Conservation (phyloP, 2,888 invertebrate genomes). For the Melinaea menophilus region DNA sequence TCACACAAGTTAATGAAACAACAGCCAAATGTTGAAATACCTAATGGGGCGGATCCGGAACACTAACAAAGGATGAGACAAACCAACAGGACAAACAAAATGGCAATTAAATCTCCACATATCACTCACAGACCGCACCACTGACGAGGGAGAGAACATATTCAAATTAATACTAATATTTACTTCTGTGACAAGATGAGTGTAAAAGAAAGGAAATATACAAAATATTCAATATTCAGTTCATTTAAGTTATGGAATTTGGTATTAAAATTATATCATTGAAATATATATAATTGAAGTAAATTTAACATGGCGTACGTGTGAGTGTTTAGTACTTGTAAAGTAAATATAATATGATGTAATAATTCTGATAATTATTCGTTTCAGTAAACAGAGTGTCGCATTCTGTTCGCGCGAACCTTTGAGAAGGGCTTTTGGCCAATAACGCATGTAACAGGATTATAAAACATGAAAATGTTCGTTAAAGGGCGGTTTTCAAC, state of each 20-base stretch:
- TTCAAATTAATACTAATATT: background rate
- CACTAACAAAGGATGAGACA: slow-evolving; percentile 34
- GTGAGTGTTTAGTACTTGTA: too few species aligned
- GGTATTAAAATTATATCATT: too few species aligned
- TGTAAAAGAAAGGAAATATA: too few species aligned
- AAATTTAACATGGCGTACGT: too few species aligned
- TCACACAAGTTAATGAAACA: background rate
- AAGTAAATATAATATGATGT: background rate
- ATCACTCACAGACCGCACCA: slow-evolving; percentile 43
- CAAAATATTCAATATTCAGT: too few species aligned
- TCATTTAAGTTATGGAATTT: too few species aligned
- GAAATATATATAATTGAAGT: too few species aligned
- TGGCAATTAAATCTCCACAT: slow-evolving; percentile 67
- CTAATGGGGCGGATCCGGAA: slow-evolving; percentile 30
- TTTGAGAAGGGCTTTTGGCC: slow-evolving; percentile 57
- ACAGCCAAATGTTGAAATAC: slow-evolving; percentile 13
- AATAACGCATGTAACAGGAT: slow-evolving; percentile 77
- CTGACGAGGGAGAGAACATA: slow-evolving; percentile 42
- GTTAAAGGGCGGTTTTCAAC: slow-evolving; percentile 58
- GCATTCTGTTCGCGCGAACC: slow-evolving; percentile 47
- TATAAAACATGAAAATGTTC: slow-evolving; percentile 73
- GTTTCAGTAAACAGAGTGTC: slow-evolving; percentile 31
- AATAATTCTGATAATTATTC: slow-evolving; percentile 21
- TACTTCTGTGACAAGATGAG: background rate
- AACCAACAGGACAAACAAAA: slow-evolving; percentile 48